These are phyloP conservation scores for Phoenicopterus ruber DNA, from an alignment of 2,113 vertebrate species.

Conservation along the genomic window DNA sequence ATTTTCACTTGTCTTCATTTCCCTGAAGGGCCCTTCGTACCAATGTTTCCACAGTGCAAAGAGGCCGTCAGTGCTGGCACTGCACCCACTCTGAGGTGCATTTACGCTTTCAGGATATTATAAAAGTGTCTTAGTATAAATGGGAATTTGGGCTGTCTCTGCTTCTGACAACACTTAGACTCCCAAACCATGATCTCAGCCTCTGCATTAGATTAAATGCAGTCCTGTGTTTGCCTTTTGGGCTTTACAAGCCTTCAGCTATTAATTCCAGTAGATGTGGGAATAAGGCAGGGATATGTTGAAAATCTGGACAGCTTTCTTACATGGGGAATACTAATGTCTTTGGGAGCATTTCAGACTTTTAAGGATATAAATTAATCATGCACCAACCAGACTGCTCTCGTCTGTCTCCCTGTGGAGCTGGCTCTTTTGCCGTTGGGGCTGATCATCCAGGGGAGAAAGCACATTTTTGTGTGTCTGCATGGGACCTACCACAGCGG, in stretches of 20 bases:
- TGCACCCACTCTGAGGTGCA: not conserved
- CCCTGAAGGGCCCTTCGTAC: not conserved
- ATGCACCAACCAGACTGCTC: not conserved
- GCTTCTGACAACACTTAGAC: not conserved
- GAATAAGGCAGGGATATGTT: not conserved
- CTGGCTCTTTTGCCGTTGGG: not conserved
- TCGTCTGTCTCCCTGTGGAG: constrained; percentile 25
- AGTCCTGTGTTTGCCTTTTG: not conserved
- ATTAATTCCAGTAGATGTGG: constrained; percentile 20
- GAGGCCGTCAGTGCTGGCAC: not conserved
- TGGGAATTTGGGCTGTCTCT: constrained; percentile 11
- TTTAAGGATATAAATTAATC: constrained; percentile 46
- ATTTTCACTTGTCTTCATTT: not conserved
- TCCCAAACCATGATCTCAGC: constrained; percentile 7
- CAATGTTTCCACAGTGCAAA: not conserved
- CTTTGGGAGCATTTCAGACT: constrained; percentile 32
- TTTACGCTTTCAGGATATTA: not conserved
- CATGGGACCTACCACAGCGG: not conserved
- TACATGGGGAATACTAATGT: not conserved
- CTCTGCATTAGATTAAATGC: constrained; percentile 10
- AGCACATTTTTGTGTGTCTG: not conserved
- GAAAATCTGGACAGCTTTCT: constrained; percentile 28
- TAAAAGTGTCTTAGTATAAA: not conserved
- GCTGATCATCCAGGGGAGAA: not conserved
- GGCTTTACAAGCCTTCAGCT: not conserved